phyloP scores from a whole-genome alignment of 2,888 invertebrate genomes.

The Stictocephala bisonia region DNA sequence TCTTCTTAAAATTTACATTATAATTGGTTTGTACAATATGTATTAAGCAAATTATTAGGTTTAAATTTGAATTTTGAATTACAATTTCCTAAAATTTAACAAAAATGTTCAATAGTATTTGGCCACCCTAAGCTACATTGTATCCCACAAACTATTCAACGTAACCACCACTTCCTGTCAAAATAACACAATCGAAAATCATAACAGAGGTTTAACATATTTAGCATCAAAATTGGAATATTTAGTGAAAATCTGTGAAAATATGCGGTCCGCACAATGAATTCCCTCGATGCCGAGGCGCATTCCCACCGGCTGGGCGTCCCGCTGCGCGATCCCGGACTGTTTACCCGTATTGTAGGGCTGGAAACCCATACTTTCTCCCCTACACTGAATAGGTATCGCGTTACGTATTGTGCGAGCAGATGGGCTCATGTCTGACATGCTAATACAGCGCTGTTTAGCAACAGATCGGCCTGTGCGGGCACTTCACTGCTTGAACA shows the following conservation, averaged over 20 bases:
- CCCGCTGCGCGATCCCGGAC: conserved; percentile 20
- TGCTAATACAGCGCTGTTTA: conserved; percentile 27
- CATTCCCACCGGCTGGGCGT: conserved; percentile 21
- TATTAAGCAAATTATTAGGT: no score
- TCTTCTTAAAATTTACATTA: no score
- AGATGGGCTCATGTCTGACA: conserved; percentile 20
- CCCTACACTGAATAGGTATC: conserved; percentile 2
- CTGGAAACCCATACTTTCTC: conserved; percentile 35
- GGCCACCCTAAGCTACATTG: no score
- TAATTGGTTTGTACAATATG: no score
- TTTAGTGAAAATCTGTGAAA: conserved; percentile 2
- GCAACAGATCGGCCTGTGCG: no score
- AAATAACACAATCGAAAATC: no score
- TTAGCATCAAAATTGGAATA: background rate
- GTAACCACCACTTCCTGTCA: conserved; percentile 33
- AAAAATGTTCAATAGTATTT: no score
- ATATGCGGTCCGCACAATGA: background rate
- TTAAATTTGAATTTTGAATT: no score
- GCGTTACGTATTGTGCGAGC: conserved; percentile 15
- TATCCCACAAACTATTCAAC: no score
- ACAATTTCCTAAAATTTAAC: no score
- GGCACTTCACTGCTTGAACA: no score
- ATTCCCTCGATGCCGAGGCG: background rate
- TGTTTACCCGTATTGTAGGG: conserved; percentile 33
- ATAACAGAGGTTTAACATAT: no score